Base-by-base conservation (phyloP, 2,888 invertebrate species). In the Hirudinaria manillensis region DNA sequence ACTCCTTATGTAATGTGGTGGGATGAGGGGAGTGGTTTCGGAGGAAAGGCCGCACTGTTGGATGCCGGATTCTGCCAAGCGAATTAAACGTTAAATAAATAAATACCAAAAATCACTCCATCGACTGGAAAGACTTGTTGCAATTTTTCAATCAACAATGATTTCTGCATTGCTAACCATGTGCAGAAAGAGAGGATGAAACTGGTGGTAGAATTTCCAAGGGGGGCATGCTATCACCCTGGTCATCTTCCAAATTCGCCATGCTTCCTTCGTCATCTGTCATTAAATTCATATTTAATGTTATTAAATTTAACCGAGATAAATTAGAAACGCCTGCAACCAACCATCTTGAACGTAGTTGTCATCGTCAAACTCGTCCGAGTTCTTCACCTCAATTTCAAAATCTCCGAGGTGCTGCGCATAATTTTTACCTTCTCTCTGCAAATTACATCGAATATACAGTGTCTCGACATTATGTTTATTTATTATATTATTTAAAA, bases 151-250 rank as follows among this genome's bases (percentile, higher is more conserved):
- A 45, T 2, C 13, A 4, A 16, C 16, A 16, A 45, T 45, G 10
- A 10, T 45, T 45, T 45, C 7, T 2, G 7, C 7, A 61, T 61
- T 10, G n/a, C 61, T 19, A 61, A 61, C 61, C 61, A 61, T 61
- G 61, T 27, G 61, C 13, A 29, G 29, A 29, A 27, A 29, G 3
- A 27, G 61, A 24, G n/a, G 61, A 36, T 24, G 32, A 36, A 27
- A 32, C 24, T n/a, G 68, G 68, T 32, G 38, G 38, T 7, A 36
- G 16, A 68, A 38, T 78, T 24, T 65, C 71, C 13, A 74, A 24
- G 21, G 74, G 66, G 0, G 66, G 45, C 67, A 74, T 67, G 67
- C 66, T 74, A 27, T 70, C 75, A 72, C 73, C 74, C 24, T 74
- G 66, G 29, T 76, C 72, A 27, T 75, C 75, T 13, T 55, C 70